Conservation (phyloP, 1,140 invertebrate species). For the Drosophila pseudoananassae region DNA sequence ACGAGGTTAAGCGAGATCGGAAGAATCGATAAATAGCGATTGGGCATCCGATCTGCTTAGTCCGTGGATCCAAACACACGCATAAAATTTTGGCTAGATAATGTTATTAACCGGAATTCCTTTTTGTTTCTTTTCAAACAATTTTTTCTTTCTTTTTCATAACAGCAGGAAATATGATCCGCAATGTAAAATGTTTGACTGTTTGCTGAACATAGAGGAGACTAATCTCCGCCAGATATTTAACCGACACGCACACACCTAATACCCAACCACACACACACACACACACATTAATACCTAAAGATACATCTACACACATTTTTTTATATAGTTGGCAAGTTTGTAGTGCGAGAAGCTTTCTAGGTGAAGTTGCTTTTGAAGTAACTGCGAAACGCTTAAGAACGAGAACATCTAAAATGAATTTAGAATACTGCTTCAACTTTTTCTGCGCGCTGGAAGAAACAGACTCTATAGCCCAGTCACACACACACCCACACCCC, state of each 20-base stretch:
- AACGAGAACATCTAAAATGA: slow-evolving; percentile 38
- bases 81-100: slow-evolving; percentile 29
- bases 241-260: slow-evolving; percentile 28
- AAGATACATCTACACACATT: slow-evolving; percentile 15
- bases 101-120: slow-evolving; percentile 69
- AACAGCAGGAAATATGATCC: slow-evolving; percentile 59
- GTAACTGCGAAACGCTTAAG: slow-evolving; percentile 45
- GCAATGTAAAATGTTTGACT: slow-evolving; percentile 51
- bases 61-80: slow-evolving; percentile 11
- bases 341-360: slow-evolving; percentile 45
- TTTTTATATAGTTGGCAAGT: slow-evolving; percentile 21
- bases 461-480: slow-evolving; percentile 38
- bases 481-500: slow-evolving; percentile 7
- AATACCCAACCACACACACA: slow-evolving; percentile 21
- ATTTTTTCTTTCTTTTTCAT: slow-evolving; percentile 60
- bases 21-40: background rate
- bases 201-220: slow-evolving; percentile 46
- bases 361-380: slow-evolving; percentile 52
- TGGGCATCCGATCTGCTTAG: slow-evolving; percentile 23
- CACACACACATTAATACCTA: slow-evolving; percentile 27
- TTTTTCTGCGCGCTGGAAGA: slow-evolving; percentile 47
- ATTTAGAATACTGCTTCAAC: slow-evolving; percentile 44
- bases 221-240: slow-evolving; percentile 19
- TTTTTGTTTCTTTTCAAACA: slow-evolving; percentile 53
- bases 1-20: slow-evolving; percentile 22